Evolutionary conservation across 2,797 vertebrate species (phyloP).

Genomic region (Thamnophis elegans): DNA sequence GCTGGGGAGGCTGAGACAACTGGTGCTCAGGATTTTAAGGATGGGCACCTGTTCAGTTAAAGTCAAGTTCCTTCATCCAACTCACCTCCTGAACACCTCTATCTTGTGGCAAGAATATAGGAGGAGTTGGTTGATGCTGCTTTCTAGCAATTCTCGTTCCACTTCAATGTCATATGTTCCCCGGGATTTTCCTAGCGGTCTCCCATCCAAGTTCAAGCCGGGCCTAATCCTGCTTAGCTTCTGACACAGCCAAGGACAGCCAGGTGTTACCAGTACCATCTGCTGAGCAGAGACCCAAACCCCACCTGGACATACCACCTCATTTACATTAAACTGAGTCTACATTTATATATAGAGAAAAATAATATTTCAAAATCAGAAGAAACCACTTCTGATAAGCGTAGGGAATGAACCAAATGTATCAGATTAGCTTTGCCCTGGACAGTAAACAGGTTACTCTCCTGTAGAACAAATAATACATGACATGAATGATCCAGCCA

Average conservation of each 20-base stretch:
- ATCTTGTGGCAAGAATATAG: neutral
- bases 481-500: neutral
- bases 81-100: neutral
- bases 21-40: neutral
- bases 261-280: neutral
- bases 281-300: neutral
- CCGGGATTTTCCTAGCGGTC: neutral
- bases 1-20: neutral
- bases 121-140: neutral
- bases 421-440: neutral
- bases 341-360: neutral
- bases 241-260: neutral
- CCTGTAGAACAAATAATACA: neutral
- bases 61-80: neutral
- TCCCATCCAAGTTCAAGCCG: neutral
- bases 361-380: neutral
- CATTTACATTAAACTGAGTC: neutral
- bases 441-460: neutral
- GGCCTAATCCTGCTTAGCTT: neutral
- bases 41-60: neutral
- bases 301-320: neutral
- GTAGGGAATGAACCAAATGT: neutral
- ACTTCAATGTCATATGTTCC: neutral
- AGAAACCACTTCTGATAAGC: neutral
- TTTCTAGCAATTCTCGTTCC: neutral